phyloP scores from a whole-genome alignment of 2,888 invertebrate genomes.

The Diaprepes abbreviatus region DNA sequence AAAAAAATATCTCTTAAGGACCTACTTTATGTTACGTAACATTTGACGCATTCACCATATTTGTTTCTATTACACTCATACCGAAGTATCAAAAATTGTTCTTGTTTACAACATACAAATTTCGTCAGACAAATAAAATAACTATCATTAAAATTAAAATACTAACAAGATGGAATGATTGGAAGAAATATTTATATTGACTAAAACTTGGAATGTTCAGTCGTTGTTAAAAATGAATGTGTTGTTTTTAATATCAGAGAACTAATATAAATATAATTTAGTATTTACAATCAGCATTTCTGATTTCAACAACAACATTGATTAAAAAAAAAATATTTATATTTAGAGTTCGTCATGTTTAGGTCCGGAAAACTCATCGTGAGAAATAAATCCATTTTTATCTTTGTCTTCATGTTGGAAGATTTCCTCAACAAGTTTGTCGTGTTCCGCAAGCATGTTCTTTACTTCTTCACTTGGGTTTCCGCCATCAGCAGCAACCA shows the following conservation, averaged over 20 bases:
- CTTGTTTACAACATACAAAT: neutral
- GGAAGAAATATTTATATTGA: slow-evolving; percentile 6
- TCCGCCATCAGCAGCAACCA: slow-evolving; percentile 85
- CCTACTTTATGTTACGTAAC: neutral
- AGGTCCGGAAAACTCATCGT: slow-evolving; percentile 96
- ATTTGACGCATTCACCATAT: neutral
- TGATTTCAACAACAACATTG: neutral
- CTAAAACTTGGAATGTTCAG: slow-evolving; percentile 18
- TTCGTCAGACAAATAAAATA: neutral
- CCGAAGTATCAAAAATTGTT: slow-evolving; percentile 33
- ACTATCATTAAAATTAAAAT: neutral
- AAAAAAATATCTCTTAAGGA: neutral
- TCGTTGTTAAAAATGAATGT: slow-evolving; percentile 11
- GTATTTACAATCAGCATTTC: no score
- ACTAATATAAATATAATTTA: no score
- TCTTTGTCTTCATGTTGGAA: slow-evolving; percentile 98
- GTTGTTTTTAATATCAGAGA: neutral
- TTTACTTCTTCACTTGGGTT: slow-evolving; percentile 82
- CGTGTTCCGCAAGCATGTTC: slow-evolving; percentile 88
- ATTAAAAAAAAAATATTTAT: neutral
- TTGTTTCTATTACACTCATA: neutral
- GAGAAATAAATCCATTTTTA: slow-evolving; percentile 95
- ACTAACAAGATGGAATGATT: neutral
- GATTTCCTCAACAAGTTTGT: slow-evolving; percentile 95
- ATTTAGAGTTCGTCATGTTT: slow-evolving; percentile 95